Evolutionary conservation across 2,113 vertebrate genomes (phyloP), one percentile per base, ranked within the genome.

Genomic region (Etheostoma spectabile): DNA sequence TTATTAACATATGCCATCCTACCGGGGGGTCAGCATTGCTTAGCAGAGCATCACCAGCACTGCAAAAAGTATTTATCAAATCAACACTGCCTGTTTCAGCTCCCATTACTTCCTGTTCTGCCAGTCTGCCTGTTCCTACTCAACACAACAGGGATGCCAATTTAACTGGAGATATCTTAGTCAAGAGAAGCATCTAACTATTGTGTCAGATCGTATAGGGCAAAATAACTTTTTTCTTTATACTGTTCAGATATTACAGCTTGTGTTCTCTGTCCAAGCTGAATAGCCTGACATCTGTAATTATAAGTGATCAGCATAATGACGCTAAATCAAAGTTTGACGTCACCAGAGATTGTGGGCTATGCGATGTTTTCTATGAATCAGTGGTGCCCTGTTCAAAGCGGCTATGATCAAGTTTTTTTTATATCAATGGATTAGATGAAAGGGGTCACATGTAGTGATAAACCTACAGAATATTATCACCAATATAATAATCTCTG

Each of bases 1-100:
- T 93, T 92, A 93, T 94, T 91, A 93, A 85, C 88, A 89, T 91
- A 90, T 92, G 88, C 90, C 83, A 72, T 85, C 92, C 71, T 86
- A 79, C 51, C 59, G 18, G 84, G 87, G 86, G 77, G 85, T 82
- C 79, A 63, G 55, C 73, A 22, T 67, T 88, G 81, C 85, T 89
- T 86, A 83, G 85, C 66, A 88, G 79, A 91, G 73, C 88, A 80
- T 90, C 87, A 62, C 65, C 68, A 81, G 55, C 35, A 30, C 61
- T 67, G 77, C 74, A 90, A 89, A 90, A 88, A 88, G 57, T 24
- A 89, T 89, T 88, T 88, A 80, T 83, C 86, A 91, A 89, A 89
- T 91, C 81, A 83, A 69, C 89, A 59, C 24, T 68, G 53, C 65
- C 46, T 85, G 77, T 75, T 82, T 70, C 71, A 74, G 63, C 60